phyloP scores from a whole-genome alignment of 2,888 invertebrate species.

The Scaptomyza cyrtandrae region DNA sequence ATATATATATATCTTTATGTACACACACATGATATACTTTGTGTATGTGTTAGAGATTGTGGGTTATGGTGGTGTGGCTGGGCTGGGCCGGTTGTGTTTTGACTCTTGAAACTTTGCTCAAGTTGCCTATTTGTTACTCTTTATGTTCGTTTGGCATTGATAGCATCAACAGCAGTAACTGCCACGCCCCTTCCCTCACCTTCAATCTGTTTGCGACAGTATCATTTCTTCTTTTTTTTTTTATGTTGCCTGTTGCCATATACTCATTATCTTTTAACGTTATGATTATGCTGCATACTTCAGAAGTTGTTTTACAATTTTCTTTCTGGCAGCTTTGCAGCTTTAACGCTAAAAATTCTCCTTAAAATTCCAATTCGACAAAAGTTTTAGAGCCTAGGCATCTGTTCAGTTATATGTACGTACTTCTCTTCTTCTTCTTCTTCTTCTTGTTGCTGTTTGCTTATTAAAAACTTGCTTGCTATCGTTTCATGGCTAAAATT shows the following conservation, averaged over 20 bases:
- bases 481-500: slow-evolving; percentile 49
- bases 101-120: slow-evolving; percentile 70
- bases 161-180: slow-evolving; percentile 18
- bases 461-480: slow-evolving; percentile 73
- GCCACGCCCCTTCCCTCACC: slow-evolving; percentile 17
- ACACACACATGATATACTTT: slow-evolving; percentile 32
- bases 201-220: slow-evolving; percentile 32
- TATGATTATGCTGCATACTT: slow-evolving; percentile 71
- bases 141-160: slow-evolving; percentile 34
- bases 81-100: slow-evolving; percentile 37
- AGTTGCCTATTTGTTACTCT: slow-evolving; percentile 70
- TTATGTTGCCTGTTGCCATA: slow-evolving; percentile 30
- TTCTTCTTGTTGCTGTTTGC: slow-evolving; percentile 33
- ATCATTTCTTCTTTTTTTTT: slow-evolving; percentile 16
- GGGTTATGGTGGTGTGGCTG: slow-evolving; percentile 25
- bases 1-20: slow-evolving; percentile 18
- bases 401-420: slow-evolving; percentile 58
- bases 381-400: slow-evolving; percentile 46
- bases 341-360: slow-evolving; percentile 43
- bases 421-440: slow-evolving; percentile 43
- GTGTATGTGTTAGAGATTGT: background rate
- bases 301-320: slow-evolving; percentile 18
- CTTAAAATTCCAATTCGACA: slow-evolving; percentile 1
- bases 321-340: slow-evolving; percentile 41
- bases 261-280: slow-evolving; percentile 73